Evolutionary conservation across 2,888 invertebrate species (phyloP), one percentile per base, ranked within the genome.

Genomic region (Sialis lutaria): DNA sequence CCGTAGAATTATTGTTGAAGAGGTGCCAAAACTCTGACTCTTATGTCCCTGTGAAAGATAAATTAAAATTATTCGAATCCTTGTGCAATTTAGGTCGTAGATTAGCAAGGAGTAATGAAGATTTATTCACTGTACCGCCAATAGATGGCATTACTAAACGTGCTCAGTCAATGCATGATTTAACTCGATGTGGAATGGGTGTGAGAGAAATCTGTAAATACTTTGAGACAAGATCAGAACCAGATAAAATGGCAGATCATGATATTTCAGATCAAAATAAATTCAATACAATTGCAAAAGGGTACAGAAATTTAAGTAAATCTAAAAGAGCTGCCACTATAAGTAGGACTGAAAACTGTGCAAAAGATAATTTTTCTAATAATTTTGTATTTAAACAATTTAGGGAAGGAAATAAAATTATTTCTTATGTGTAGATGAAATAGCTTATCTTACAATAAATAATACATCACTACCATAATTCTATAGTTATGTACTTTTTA

Each of bases 151-250:
- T 67, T 33, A 13, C 34, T 8, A 72, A 79, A 48, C 68, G 81
- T 4, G 78, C 80, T 1, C 68, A 77, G 6, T 81, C 80, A 1
- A 61, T 81, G 55, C 80, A 81, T 61, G 80, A 82, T 63, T 65
- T 75, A 31, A 69, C 68, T 40, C 62, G 69, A 47, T 65, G 65
- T 6, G 56, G 60, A 5, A 57, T 59, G 8, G 64, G 62, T 22
- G 80, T 81, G 22, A 70, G 78, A 48, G 79, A 81, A 58, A 73
- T 81, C 64, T 75, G 82, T 53, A 74, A 79, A 61, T 78, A 79
- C 64, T 81, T 81, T 62, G 81, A 80, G 58, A 74, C 74, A 40
- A 63, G 61, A 55, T 55, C 51, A 42, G 59, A 59, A 33, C 48
- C 53, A 12, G 49, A 51, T 44, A 34, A 30, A 44, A 6, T 32